Conservation (phyloP, 2,113 vertebrate species). For the Rhinopithecus roxellana region DNA sequence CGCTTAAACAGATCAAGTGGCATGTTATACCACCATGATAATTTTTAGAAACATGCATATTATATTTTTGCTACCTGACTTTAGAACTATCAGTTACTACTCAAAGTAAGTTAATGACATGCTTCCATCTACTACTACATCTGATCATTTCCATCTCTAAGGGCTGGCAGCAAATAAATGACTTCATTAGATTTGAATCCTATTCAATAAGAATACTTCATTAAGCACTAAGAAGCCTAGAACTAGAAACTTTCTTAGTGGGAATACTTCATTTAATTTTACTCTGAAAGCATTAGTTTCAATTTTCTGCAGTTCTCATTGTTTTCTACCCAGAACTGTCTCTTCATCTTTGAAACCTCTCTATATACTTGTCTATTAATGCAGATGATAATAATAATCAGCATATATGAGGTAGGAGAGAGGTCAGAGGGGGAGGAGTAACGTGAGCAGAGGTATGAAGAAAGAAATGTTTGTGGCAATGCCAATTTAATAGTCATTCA, state of each 20-base stretch:
- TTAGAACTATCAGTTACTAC: not conserved
- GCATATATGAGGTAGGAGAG: not conserved
- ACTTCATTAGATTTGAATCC: not conserved
- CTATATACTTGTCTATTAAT: not conserved
- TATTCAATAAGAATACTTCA: not conserved
- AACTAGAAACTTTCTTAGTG: not conserved
- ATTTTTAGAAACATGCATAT: not conserved
- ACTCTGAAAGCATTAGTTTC: not conserved
- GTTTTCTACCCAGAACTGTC: not conserved
- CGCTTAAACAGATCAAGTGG: not conserved
- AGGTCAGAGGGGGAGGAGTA: not conserved
- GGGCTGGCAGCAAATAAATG: not conserved
- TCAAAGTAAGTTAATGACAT: not conserved
- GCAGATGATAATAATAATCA: not conserved
- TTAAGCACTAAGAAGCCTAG: not conserved
- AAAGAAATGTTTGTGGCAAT: not conserved
- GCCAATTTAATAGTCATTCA: not conserved
- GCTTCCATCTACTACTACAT: not conserved
- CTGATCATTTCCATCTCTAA: not conserved
- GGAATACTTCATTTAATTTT: not conserved
- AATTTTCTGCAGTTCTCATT: not conserved
- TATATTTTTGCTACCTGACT: not conserved
- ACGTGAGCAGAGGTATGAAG: not conserved
- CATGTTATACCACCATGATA: not conserved
- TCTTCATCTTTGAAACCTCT: not conserved